Evolutionary conservation across 2,113 vertebrate genomes (phyloP), one percentile per base, ranked within the genome.

Genomic region (Ardeotis arabs): DNA sequence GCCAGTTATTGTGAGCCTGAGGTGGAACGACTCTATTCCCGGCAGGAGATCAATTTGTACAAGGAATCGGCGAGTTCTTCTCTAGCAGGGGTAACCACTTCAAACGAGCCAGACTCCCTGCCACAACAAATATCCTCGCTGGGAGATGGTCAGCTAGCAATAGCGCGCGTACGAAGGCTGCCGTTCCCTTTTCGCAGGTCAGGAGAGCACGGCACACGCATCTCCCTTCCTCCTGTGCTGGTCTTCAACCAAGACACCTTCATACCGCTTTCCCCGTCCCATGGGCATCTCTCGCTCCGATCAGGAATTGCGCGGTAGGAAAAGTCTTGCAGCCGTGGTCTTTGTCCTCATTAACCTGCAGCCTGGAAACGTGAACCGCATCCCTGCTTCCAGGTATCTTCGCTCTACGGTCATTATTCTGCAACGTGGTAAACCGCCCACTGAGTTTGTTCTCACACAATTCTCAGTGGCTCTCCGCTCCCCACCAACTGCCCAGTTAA

Each of bases 1-100:
- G 96, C 78, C 96, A 60, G 97, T 95, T 80, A 90, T 28, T 95
- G 94, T 94, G 97, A 96, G 87, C 93, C 76, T 5, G 70, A 80
- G 93, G 95, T 55, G 94, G 94, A 86, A 75, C 7, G 7, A 56
- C 91, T 93, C 37, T 16, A 20, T 73, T 95, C 95, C 64, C 95
- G 96, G 96, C 97, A 93, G 95, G 96, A 97, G 88, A 95, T 74
- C 92, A 91, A 20, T 96, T 89, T 95, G 85, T 33, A 53, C 58
- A 44, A 82, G 95, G 91, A 74, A 59, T 82, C 84, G 66, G 60
- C 21, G 4, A 93, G 94, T 11, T 92, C 89, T 93, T 74, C 83
- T 77, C 85, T 25, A 68, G 78, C 68, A 82, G 77, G 59, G 64
- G 31, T 1, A 86, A 37, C 27, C 63, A 14, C 93, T 87, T 39